These are phyloP conservation scores for Stichopus horrens DNA, from an alignment of 53 echinoderm and acorn worm genomes.

Conservation along the genomic window DNA sequence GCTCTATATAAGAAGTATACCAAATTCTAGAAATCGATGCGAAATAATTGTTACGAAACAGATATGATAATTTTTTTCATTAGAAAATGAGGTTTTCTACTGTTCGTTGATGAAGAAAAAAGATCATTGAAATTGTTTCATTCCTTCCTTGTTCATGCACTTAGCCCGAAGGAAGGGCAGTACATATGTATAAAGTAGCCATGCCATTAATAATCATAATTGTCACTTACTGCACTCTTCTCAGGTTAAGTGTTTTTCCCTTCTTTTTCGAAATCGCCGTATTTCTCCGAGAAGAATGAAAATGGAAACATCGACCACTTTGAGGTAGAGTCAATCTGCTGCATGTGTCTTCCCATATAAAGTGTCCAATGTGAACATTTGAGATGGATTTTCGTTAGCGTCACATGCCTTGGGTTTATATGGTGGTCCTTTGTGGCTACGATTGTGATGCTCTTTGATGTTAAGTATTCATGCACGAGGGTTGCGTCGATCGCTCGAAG, in stretches of 20 bases:
- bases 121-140: no score
- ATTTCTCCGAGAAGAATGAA: constrained; percentile 18
- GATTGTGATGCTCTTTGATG: background rate
- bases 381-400: background rate
- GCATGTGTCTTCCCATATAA: background rate
- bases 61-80: no score
- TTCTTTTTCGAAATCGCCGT: background rate
- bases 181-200: no score
- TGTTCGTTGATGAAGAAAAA: no score
- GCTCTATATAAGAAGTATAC: no score
- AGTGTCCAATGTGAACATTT: background rate
- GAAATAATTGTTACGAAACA: no score
- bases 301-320: constrained; percentile 34
- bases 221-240: background rate
- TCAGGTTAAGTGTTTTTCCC: constrained; percentile 19
- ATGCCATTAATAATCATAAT: no score
- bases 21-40: no score
- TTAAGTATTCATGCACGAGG: background rate
- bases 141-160: no score
- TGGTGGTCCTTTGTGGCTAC: background rate
- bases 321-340: constrained; percentile 30
- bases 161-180: no score
- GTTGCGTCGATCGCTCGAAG: background rate
- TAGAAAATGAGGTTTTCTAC: no score
- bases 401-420: background rate